phyloP scores from a whole-genome alignment of 2,113 vertebrate species.

The Brienomyrus longianalis region DNA sequence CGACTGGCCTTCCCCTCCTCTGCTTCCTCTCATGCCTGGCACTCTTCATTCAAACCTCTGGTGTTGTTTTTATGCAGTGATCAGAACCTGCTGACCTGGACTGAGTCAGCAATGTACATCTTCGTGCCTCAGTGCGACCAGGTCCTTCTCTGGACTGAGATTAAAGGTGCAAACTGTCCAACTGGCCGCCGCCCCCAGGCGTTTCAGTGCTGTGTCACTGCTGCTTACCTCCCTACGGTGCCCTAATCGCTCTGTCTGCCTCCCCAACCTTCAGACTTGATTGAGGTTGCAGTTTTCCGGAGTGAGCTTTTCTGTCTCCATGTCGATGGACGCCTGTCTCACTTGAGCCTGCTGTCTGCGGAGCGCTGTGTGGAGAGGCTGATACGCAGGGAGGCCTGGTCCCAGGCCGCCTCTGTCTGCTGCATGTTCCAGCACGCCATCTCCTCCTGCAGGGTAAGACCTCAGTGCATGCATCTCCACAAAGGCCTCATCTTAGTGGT shows the following conservation, averaged over 20 bases:
- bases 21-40: neutral
- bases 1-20: neutral
- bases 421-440: slow-evolving; percentile 82
- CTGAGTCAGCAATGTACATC: slow-evolving; percentile 83
- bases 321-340: slow-evolving; percentile 73
- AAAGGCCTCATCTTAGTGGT: neutral
- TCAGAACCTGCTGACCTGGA: slow-evolving; percentile 87
- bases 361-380: slow-evolving; percentile 88
- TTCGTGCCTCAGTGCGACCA: slow-evolving; percentile 86
- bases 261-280: slow-evolving; percentile 63
- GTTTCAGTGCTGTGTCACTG: neutral
- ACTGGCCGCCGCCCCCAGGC: neutral
- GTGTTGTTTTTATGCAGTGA: slow-evolving; percentile 59
- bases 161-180: slow-evolving; percentile 67
- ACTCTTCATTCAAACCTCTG: neutral
- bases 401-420: slow-evolving; percentile 70
- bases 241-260: neutral
- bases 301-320: slow-evolving; percentile 88
- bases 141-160: slow-evolving; percentile 88
- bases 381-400: slow-evolving; percentile 77
- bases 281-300: slow-evolving; percentile 76
- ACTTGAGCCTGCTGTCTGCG: slow-evolving; percentile 74
- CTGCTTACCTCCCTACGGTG: neutral
- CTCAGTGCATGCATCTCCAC: too few species aligned
- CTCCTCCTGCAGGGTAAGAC: slow-evolving; percentile 71